These are phyloP conservation scores for Sturnira hondurensis DNA, from an alignment of 2,113 vertebrate species.

Conservation along the genomic window DNA sequence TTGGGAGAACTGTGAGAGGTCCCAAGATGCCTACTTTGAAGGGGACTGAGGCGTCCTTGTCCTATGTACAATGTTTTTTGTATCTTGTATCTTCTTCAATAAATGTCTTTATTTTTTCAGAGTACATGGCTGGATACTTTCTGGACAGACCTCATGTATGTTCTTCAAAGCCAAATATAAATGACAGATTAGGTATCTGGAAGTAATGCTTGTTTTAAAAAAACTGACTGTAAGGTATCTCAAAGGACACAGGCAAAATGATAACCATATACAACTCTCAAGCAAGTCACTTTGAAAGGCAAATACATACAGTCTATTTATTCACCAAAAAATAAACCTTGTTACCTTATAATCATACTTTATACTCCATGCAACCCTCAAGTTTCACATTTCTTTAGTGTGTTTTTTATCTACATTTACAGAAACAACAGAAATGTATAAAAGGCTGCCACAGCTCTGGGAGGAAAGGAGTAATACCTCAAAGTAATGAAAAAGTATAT, in stretches of 20 bases:
- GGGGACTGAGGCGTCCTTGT: too few relatives aligned
- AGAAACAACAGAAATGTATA: slow-evolving; percentile 6
- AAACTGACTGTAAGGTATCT: background rate
- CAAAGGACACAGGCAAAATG: background rate
- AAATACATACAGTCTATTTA: background rate
- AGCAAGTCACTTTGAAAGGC: slow-evolving; percentile 22
- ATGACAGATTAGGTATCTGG: background rate
- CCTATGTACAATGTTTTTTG: too few relatives aligned
- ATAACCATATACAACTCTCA: background rate
- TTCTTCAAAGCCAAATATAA: slow-evolving; percentile 10
- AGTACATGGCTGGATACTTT: too few relatives aligned
- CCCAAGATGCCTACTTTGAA: too few relatives aligned
- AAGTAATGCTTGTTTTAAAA: slow-evolving; percentile 3
- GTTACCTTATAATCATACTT: background rate
- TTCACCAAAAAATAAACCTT: background rate
- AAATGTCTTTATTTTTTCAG: too few relatives aligned
- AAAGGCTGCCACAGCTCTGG: background rate
- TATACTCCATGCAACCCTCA: background rate
- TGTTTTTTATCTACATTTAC: background rate
- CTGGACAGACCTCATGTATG: background rate
- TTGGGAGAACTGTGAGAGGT: too few relatives aligned
- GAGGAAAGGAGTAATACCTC: background rate
- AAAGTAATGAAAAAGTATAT: background rate
- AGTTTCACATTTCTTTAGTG: background rate
- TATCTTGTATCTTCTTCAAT: too few relatives aligned